Conservation (phyloP, 2,113 vertebrate genomes). For the Donacobius atricapilla region DNA sequence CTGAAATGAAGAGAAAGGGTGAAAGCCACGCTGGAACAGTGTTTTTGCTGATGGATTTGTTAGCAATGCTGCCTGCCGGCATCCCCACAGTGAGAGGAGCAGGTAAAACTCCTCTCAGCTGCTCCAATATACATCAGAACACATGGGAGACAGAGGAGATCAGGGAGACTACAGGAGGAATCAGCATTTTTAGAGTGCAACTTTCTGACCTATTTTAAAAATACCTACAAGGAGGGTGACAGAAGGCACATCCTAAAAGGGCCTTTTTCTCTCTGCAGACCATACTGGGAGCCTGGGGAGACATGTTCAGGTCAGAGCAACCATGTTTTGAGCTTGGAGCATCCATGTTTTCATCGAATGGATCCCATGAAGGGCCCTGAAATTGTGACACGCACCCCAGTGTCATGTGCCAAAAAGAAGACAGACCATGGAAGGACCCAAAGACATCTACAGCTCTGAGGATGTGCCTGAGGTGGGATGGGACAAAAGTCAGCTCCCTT, state of each 20-base stretch:
- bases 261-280: not conserved
- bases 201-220: not conserved
- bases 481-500: not conserved
- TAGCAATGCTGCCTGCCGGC: not conserved
- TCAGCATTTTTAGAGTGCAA: not conserved
- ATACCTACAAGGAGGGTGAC: not conserved
- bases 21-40: not conserved
- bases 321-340: not conserved
- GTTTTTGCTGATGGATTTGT: not conserved
- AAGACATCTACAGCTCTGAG: not conserved
- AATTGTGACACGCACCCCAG: not conserved
- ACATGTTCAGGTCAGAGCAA: not conserved
- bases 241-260: not conserved
- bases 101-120: not conserved
- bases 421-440: not conserved
- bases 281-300: not conserved
- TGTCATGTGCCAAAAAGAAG: not conserved
- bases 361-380: not conserved
- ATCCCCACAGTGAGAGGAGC: not conserved
- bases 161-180: not conserved
- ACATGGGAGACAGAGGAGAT: not conserved
- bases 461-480: not conserved
- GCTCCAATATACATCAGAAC: not conserved
- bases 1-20: not conserved
- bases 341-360: not conserved